Evolutionary conservation across 2,888 invertebrate genomes (phyloP).

Genomic region (Strigamia transsilvanica): DNA sequence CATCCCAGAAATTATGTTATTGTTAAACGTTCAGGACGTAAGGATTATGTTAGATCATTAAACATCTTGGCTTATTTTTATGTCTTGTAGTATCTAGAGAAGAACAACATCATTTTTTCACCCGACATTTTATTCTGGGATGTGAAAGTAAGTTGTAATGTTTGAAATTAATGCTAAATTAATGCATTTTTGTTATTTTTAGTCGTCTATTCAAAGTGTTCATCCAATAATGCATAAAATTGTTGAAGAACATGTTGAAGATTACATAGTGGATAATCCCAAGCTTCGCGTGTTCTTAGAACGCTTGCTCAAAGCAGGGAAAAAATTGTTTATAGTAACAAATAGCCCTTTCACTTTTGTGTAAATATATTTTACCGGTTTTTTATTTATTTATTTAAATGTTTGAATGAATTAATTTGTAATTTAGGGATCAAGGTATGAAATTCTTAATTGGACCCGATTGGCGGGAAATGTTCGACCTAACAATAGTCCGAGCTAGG

Average conservation of each 20-base stretch:
- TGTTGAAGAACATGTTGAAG: constrained; percentile 79
- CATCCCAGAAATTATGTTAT: constrained; percentile 92
- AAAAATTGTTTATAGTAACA: constrained; percentile 93
- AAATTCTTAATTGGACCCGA: constrained; percentile 83
- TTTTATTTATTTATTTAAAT: not conserved
- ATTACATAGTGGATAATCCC: constrained; percentile 80
- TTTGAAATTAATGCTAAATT: constrained; percentile 2
- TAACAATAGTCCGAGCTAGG: constrained; percentile 91
- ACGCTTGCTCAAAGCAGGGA: constrained; percentile 76
- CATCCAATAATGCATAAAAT: constrained; percentile 89
- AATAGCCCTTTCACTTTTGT: constrained; percentile 97
- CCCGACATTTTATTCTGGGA: constrained; percentile 95
- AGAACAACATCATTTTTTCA: constrained; percentile 89
- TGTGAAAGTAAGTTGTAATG: constrained; percentile 75
- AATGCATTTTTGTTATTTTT: constrained; percentile 60
- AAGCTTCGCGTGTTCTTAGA: constrained; percentile 79
- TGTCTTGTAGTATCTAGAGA: constrained; percentile 75
- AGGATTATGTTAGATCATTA: not conserved
- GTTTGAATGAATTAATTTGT: constrained; percentile 52
- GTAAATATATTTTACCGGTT: constrained; percentile 64
- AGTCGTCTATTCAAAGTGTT: constrained; percentile 87
- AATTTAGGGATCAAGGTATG: constrained; percentile 87
- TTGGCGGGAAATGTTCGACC: constrained; percentile 92
- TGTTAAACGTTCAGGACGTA: constrained; percentile 89
- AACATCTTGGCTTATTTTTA: constrained; percentile 33